Evolutionary conservation across 2,797 vertebrate genomes (phyloP).

Genomic region (Brotula barbata): DNA sequence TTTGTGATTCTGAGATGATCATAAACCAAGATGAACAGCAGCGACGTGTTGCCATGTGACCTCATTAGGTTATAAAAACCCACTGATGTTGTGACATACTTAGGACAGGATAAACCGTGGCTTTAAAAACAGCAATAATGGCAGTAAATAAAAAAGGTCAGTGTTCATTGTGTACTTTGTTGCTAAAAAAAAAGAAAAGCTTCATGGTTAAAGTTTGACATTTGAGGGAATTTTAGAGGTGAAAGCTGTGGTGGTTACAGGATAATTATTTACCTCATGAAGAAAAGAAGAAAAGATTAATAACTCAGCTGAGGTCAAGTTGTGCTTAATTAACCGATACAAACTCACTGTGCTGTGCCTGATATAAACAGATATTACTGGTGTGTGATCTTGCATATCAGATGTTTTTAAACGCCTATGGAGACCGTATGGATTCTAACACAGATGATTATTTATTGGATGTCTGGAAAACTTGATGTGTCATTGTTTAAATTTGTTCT

Average conservation of each 20-base stretch:
- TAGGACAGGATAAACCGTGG: neutral
- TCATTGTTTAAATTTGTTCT: no score
- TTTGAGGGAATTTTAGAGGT: slow-evolving; percentile 47
- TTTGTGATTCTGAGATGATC: slow-evolving; percentile 12
- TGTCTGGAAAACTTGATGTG: no score
- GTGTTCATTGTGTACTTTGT: neutral
- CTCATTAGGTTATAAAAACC: slow-evolving; percentile 46
- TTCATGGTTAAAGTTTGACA: slow-evolving; percentile 65
- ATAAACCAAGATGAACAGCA: slow-evolving; percentile 45
- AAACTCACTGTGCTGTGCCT: neutral
- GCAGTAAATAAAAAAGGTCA: slow-evolving; percentile 2
- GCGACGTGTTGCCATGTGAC: slow-evolving; percentile 13
- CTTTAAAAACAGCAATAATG: neutral
- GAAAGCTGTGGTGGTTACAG: slow-evolving; percentile 48
- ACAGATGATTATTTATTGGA: no score
- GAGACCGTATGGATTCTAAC: neutral
- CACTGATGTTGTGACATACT: slow-evolving; percentile 1
- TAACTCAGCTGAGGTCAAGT: slow-evolving; percentile 44
- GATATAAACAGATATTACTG: neutral
- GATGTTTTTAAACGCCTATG: no score
- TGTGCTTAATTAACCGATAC: slow-evolving; percentile 48
- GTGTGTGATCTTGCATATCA: no score
- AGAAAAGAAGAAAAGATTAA: slow-evolving; percentile 45
- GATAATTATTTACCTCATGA: slow-evolving; percentile 72
- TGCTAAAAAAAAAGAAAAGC: neutral